Evolutionary conservation across 2,113 vertebrate species (phyloP), one percentile per base, ranked within the genome.

Genomic region (Galeopterus variegatus): DNA sequence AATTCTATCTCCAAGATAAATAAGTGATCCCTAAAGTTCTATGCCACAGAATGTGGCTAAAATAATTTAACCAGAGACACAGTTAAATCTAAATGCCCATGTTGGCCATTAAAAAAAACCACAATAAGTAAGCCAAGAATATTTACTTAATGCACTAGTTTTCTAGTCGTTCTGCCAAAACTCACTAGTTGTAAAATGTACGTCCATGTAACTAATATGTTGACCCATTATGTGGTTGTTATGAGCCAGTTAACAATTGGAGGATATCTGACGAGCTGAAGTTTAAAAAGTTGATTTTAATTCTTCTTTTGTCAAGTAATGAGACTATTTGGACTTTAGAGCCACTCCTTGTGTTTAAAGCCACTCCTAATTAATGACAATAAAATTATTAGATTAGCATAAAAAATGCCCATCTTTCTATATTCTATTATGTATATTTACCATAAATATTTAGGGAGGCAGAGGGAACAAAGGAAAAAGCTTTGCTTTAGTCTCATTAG

Each of bases 241-340:
- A 75, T 15, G 1, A 90, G 45, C 28, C 76, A 36, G n/a, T 69
- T 86, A 76, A 87, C 84, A 36, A 87, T 0, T 36, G 19, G 58
- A 75, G 50, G 73, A 21, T 77, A 18, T 12, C 50, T 77, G 50
- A 28, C 1, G 8, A 87, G 41, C 41, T 76, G 36, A 90, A 95
- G 41, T 81, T 75, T 60, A 81, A 84, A 94, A 88, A 82, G 58
- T 24, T 86, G n/a, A 81, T 89, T 12, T 75, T 86, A 81, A 94
- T 48, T 18, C 28, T 84, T 69, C 62, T 62, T 85, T 89, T 62
- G 36, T 80, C 45, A 93, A 89, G 79, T 31, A 75, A 84, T 64
- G 33, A 31, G 56, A 56, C 45, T 52, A 83, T 28, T 41, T 45
- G 18, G 14, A 41, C 3, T 41, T 41, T 41, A 41, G 41, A 41